Evolutionary conservation across 2,888 invertebrate genomes (phyloP).

Genomic region (Mystacides longicornis): DNA sequence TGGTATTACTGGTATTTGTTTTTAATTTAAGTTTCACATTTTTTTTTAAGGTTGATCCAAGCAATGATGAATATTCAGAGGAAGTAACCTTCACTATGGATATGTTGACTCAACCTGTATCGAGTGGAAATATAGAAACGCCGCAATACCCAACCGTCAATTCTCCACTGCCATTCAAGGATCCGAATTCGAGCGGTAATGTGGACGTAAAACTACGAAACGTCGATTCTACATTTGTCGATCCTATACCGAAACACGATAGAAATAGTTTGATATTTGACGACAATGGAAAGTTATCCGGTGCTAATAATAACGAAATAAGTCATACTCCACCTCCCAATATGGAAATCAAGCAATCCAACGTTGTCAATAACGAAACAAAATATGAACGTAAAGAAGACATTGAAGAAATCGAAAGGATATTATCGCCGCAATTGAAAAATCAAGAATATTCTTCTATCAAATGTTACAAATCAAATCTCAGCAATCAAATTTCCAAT

Average conservation of each 20-base stretch:
- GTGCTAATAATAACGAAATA: conserved; percentile 3
- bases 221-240: conserved; percentile 27
- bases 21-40: not conserved
- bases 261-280: conserved; percentile 16
- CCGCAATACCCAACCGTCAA: conserved; percentile 43
- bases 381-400: conserved; percentile 6
- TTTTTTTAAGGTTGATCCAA: conserved; percentile 43
- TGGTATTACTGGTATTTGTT: not conserved
- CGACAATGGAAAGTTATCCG: conserved; percentile 13
- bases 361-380: not conserved
- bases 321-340: not conserved
- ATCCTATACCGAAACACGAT: conserved; percentile 28
- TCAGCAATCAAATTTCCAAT: conserved; percentile 10
- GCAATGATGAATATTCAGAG: conserved; percentile 55
- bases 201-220: conserved; percentile 28
- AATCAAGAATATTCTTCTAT: not conserved
- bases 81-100: conserved; percentile 47
- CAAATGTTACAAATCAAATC: not conserved
- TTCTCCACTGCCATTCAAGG: conserved; percentile 29
- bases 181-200: conserved; percentile 34
- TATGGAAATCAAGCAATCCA: not conserved
- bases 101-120: conserved; percentile 40
- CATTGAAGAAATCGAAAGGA: conserved; percentile 6
- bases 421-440: conserved; percentile 11
- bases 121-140: conserved; percentile 40